A percentile compares a stretch with the other conserved stretches of the same genome.
Evolutionary conservation across 2,797 vertebrate species (phyloP).

Genomic region (Rachycentron canadum): DNA sequence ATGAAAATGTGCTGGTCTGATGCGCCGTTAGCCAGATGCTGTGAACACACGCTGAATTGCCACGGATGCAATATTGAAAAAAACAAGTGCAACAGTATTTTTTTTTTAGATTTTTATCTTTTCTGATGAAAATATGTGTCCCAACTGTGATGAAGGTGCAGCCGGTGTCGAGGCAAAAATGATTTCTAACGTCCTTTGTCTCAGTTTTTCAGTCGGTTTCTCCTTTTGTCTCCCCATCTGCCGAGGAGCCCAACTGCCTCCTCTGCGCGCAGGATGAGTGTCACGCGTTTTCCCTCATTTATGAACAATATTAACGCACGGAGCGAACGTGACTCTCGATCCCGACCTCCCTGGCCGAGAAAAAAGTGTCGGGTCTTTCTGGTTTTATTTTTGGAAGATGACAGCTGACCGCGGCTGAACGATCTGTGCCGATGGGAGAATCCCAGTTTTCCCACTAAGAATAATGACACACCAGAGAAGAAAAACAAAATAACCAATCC

Average conservation of each 20-base stretch:
- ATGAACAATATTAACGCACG: constrained; percentile 4
- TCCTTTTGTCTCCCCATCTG: constrained; percentile 87
- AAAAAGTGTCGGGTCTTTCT: background rate
- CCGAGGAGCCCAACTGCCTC: constrained; percentile 69
- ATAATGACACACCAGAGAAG: background rate
- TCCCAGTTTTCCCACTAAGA: background rate
- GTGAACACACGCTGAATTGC: background rate
- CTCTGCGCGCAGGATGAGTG: constrained; percentile 59
- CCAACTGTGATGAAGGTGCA: constrained; percentile 34
- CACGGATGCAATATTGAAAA: background rate
- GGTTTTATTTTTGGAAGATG: background rate
- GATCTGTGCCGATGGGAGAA: constrained; percentile 18
- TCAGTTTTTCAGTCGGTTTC: constrained; percentile 81
- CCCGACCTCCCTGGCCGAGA: background rate
- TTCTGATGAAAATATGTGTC: constrained; percentile 1
- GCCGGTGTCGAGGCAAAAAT: constrained; percentile 56
- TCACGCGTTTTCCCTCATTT: constrained; percentile 12
- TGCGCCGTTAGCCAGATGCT: background rate
- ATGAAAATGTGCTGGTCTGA: background rate
- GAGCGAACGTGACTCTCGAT: background rate
- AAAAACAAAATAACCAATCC: background rate
- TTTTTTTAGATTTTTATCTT: background rate
- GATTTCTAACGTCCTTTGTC: constrained; percentile 81
- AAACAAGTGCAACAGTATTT: background rate
- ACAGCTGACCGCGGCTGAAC: background rate